Base-by-base conservation (phyloP, 2,888 invertebrate species). In the Ceratothoa steindachneri region DNA sequence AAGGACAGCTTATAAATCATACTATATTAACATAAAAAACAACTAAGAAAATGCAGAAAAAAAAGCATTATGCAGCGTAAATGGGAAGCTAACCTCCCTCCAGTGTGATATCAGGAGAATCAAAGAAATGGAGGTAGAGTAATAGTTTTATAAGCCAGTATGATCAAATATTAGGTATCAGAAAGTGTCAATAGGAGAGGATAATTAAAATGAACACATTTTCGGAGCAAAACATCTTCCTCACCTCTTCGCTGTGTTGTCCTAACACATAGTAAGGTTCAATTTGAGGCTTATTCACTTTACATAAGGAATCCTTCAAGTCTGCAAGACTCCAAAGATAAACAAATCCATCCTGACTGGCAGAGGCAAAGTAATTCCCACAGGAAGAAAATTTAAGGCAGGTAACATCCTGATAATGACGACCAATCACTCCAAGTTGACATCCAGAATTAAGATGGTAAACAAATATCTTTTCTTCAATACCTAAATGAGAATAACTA, bases 351-450 rank as follows among this genome's bases (percentile, higher is more conserved):
- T 79, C 79, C 29, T 74, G 74, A n/a, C 76, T 76, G 22, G 71
- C 76, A 30, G 79, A 79, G 4, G 72, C 75, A 64, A 97, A 89
- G 83, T 88, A 89, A n/a, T 90, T 88, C 1, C 92, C 90, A 84
- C 92, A 91, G 77, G 88, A 88, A 30, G 90, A 90, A 82, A 94
- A 93, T 82, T 88, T 88, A 0, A 97, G 83, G 72, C 89, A 88
- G 1, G 87, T 89, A 2, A 97, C 87, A 30, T 90, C 87, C 85
- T 95, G 94, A 83, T 92, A 95, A 84, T 96, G 95, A 66, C 90
- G 88, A 22, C 88, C 88, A 24, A 93, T 85, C 1, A 91, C 90
- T 0, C 88, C 88, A 29, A 95, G 82, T 78, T 95, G 86, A 81
- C 88, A 89, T 0, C 96, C 96, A 0, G 91, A 84, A 67, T 83